phyloP scores from a whole-genome alignment of 2,113 vertebrate species.

The Asarcornis scutulata region DNA sequence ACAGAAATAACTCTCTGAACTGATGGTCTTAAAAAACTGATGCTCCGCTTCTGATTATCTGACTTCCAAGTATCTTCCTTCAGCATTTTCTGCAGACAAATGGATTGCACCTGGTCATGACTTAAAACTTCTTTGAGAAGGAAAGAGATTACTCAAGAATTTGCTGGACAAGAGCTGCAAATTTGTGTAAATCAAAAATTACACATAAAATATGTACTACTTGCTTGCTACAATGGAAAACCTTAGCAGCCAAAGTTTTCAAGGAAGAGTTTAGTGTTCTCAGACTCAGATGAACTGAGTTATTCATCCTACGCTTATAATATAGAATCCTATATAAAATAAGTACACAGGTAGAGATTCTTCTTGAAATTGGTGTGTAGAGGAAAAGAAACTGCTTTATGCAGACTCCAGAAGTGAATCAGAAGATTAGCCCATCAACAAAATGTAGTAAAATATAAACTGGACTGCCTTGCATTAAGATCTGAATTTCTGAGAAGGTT shows the following conservation, averaged over 20 bases:
- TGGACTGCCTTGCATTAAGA: background rate
- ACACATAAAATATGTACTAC: background rate
- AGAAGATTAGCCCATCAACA: background rate
- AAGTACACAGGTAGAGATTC: background rate
- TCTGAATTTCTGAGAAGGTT: background rate
- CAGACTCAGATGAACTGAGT: background rate
- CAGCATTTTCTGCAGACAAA: background rate
- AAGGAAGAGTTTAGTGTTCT: background rate
- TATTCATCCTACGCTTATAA: background rate
- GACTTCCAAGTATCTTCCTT: background rate
- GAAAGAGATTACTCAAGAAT: background rate
- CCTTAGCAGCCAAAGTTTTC: background rate
- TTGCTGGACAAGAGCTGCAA: background rate
- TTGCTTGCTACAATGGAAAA: background rate
- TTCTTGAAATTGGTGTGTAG: background rate
- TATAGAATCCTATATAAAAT: background rate
- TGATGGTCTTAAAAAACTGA: background rate
- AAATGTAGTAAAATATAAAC: background rate
- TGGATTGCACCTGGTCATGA: background rate
- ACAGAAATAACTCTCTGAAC: background rate
- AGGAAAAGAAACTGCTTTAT: background rate
- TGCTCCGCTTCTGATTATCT: background rate
- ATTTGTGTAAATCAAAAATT: background rate
- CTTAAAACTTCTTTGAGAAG: background rate
- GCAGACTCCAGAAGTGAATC: background rate